Conservation (phyloP, 2,888 invertebrate genomes). For the Salticus scenicus region DNA sequence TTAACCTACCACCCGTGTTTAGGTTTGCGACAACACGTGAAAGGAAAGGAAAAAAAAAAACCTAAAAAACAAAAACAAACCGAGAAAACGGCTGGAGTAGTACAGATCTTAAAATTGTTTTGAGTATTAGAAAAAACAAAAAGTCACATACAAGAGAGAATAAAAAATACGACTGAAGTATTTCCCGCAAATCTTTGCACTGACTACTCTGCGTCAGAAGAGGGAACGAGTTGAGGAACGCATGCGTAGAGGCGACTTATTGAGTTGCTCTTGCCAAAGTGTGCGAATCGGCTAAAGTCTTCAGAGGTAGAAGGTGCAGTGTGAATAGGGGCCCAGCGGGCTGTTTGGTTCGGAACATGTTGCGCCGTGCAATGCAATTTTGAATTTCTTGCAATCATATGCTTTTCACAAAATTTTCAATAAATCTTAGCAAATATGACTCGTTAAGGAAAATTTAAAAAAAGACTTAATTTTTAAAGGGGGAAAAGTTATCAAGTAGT, state of each 20-base stretch:
- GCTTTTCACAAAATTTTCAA: too few relatives aligned
- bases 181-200: neutral
- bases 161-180: neutral
- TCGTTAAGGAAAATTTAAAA: too few relatives aligned
- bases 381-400: too few relatives aligned
- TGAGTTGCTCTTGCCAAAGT: conserved; percentile 8
- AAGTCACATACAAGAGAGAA: neutral
- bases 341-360: neutral
- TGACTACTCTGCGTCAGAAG: neutral
- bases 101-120: too few relatives aligned
- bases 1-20: neutral
- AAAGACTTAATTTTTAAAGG: too few relatives aligned
- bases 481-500: too few relatives aligned
- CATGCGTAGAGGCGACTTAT: neutral
- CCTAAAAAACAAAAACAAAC: neutral
- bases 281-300: neutral
- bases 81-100: neutral
- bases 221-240: neutral
- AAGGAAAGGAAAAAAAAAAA: neutral
- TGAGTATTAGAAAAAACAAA: too few relatives aligned
- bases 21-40: neutral
- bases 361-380: neutral
- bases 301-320: neutral
- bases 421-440: too few relatives aligned
- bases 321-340: neutral